phyloP scores from a whole-genome alignment of 2,113 vertebrate species.

The Pachycephala philippinensis region DNA sequence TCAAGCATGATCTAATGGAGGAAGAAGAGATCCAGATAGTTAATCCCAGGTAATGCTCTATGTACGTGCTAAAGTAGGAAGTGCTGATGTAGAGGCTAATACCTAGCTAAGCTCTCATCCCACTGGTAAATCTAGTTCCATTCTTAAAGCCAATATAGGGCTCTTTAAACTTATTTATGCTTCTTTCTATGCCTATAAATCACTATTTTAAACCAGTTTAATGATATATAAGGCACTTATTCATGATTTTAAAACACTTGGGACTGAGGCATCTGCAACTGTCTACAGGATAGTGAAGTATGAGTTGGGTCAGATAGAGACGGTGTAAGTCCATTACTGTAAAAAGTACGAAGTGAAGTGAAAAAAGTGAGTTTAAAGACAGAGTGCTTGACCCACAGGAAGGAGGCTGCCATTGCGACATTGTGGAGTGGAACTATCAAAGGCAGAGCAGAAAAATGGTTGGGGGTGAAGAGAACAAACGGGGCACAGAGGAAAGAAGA shows the following conservation, averaged over 20 bases:
- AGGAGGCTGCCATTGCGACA: background rate
- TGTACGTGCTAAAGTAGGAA: background rate
- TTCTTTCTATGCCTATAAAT: background rate
- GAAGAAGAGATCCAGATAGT: background rate
- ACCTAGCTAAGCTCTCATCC: background rate
- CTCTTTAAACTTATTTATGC: background rate
- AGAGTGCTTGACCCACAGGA: background rate
- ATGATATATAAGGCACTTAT: background rate
- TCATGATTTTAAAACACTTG: background rate
- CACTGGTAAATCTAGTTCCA: background rate
- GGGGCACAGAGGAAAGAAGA: background rate
- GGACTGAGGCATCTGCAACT: background rate
- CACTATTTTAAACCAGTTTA: background rate
- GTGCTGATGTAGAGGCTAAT: background rate
- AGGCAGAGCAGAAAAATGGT: background rate
- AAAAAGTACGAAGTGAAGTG: background rate
- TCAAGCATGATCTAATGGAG: background rate
- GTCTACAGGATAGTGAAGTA: background rate
- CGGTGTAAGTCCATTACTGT: background rate
- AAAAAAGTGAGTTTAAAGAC: constrained; percentile 10
- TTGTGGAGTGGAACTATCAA: background rate
- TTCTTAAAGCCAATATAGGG: background rate
- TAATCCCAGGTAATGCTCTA: background rate
- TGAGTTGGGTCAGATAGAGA: background rate
- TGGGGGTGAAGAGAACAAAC: background rate